Evolutionary conservation across 2,113 vertebrate genomes (phyloP).

Genomic region (Nesoenas mayeri): DNA sequence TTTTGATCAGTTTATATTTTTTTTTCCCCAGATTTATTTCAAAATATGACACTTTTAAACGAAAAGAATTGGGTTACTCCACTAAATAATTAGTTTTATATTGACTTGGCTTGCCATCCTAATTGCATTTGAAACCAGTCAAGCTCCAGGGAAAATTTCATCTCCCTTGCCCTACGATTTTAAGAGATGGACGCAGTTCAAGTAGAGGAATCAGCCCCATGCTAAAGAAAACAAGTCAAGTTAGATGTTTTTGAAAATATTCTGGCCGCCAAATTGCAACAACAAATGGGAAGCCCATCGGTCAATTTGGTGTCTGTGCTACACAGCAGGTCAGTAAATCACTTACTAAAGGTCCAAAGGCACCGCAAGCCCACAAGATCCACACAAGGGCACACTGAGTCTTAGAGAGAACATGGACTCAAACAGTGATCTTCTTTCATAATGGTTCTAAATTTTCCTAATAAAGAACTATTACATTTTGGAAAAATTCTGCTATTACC

Average conservation of each 20-base stretch:
- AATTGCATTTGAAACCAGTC: neutral
- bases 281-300: neutral
- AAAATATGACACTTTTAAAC: neutral
- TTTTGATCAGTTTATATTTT: neutral
- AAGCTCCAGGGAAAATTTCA: neutral
- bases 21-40: neutral
- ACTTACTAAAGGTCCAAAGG: neutral
- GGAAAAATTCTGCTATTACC: neutral
- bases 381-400: neutral
- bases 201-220: neutral
- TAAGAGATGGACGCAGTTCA: neutral
- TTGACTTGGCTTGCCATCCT: neutral
- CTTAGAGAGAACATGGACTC: neutral
- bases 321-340: neutral
- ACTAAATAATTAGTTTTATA: conserved; percentile 7
- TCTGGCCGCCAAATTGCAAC: neutral
- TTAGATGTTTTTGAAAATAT: neutral
- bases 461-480: neutral
- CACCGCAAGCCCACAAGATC: too few relatives aligned
- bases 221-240: neutral
- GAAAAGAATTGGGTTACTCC: neutral
- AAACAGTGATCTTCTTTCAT: neutral
- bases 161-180: neutral
- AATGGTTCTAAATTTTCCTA: neutral
- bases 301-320: neutral